A percentile compares a stretch with the other conserved stretches of the same genome.
Conservation (phyloP, 1,140 invertebrate species). For the Calephelis virginiensis region DNA sequence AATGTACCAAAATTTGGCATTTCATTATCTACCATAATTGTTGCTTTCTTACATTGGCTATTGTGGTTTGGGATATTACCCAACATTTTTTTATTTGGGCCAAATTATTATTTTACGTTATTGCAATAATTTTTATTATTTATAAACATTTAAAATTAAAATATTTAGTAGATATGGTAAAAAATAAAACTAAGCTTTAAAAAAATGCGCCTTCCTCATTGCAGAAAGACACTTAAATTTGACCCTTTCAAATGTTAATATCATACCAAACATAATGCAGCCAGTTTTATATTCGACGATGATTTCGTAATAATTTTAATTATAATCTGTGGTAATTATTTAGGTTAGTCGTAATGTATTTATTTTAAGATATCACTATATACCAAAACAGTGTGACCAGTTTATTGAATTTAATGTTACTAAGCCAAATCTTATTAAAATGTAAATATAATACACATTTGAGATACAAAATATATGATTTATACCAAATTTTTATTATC, state of each 20-base stretch:
- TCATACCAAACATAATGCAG: constrained; percentile 44
- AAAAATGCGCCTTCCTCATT: too few species aligned
- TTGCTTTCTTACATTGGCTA: too few species aligned
- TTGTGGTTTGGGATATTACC: too few species aligned
- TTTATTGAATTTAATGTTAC: constrained; percentile 35
- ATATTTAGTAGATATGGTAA: too few species aligned
- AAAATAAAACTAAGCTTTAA: too few species aligned
- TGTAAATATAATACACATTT: constrained; percentile 28
- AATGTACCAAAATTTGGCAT: too few species aligned
- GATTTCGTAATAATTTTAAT: constrained; percentile 14
- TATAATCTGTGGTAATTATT: constrained; percentile 21
- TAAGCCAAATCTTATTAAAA: constrained; percentile 48
- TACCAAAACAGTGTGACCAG: constrained; percentile 68
- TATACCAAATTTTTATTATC: constrained; percentile 10
- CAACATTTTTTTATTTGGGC: too few species aligned
- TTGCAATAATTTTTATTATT: too few species aligned
- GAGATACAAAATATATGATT: constrained; percentile 14
- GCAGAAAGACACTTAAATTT: background rate
- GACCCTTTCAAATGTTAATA: constrained; percentile 28
- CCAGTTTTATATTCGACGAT: constrained; percentile 35
- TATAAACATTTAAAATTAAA: too few species aligned
- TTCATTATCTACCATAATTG: too few species aligned
- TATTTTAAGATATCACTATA: constrained; percentile 35
- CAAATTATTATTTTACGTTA: too few species aligned
- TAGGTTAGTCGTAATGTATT: constrained; percentile 29